phyloP scores from a whole-genome alignment of 1,140 invertebrate species.

The Tribolium castaneum region DNA sequence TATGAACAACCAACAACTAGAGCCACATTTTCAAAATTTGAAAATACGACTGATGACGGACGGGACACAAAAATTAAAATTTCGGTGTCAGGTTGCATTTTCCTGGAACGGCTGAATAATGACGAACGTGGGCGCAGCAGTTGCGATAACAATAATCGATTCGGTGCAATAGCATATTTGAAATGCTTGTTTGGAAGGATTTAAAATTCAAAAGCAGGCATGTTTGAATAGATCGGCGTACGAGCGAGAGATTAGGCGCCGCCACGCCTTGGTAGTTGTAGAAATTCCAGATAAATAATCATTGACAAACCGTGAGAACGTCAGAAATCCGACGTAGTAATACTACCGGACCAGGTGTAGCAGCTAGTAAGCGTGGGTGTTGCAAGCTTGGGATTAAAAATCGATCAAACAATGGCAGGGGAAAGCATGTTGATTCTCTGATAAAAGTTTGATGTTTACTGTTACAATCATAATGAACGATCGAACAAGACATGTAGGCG shows the following conservation, averaged over 20 bases:
- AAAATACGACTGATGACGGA: too few species aligned
- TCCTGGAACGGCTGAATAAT: too few species aligned
- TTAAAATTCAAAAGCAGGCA: background rate
- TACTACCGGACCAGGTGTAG: slow-evolving; percentile 29
- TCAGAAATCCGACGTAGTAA: background rate
- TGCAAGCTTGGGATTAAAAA: background rate
- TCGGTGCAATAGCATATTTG: background rate
- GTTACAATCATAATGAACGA: background rate
- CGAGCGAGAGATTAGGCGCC: background rate
- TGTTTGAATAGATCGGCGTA: background rate
- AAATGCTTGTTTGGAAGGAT: background rate
- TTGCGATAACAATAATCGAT: slow-evolving; percentile 1
- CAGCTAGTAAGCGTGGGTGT: background rate
- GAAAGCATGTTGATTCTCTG: background rate
- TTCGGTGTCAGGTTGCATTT: too few species aligned
- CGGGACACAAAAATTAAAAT: too few species aligned
- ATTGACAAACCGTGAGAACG: slow-evolving; percentile 30
- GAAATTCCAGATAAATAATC: slow-evolving; percentile 6
- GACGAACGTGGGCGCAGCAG: background rate
- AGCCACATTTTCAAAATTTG: too few species aligned
- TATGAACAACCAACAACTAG: too few species aligned
- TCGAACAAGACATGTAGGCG: background rate
- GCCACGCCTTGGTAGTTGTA: slow-evolving; percentile 21
- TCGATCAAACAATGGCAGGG: background rate
- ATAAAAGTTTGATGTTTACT: background rate